Evolutionary conservation across 1,140 invertebrate genomes (phyloP).

Genomic region (Drosophila bipectinata): DNA sequence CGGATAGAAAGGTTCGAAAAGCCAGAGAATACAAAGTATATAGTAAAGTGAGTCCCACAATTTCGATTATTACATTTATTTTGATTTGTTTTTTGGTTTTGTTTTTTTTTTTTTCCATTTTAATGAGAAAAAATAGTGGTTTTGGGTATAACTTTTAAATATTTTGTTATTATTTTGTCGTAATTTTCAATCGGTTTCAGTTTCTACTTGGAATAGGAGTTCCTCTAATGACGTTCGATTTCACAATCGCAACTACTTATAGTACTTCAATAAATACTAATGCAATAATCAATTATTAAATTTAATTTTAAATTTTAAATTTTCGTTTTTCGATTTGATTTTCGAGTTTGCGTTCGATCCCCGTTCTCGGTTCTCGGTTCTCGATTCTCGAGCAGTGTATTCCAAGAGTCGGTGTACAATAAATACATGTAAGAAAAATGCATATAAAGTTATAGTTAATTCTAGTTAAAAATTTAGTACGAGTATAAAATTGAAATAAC

Average conservation of each 20-base stretch:
- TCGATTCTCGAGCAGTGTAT: slow-evolving; percentile 44
- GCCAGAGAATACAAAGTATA: background rate
- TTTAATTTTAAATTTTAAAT: slow-evolving; percentile 28
- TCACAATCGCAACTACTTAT: slow-evolving; percentile 28
- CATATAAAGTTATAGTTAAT: slow-evolving; percentile 78
- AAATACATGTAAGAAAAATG: slow-evolving; percentile 76
- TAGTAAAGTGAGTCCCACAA: slow-evolving; percentile 22
- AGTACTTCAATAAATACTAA: slow-evolving; percentile 40
- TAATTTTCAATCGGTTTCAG: slow-evolving; percentile 10
- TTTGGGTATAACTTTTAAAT: slow-evolving; percentile 37
- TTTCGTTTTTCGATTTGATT: slow-evolving; percentile 25
- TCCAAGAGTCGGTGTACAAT: slow-evolving; percentile 59
- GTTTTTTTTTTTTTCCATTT: background rate
- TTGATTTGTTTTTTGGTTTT: slow-evolving; percentile 25
- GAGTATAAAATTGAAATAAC: slow-evolving; percentile 80
- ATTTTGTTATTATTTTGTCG: background rate
- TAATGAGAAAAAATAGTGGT: slow-evolving; percentile 18
- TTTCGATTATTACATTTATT: slow-evolving; percentile 32
- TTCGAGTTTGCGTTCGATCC: slow-evolving; percentile 13
- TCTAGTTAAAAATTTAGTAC: slow-evolving; percentile 78
- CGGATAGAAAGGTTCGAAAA: background rate
- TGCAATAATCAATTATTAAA: slow-evolving; percentile 31
- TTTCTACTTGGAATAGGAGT: slow-evolving; percentile 39
- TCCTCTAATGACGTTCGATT: slow-evolving; percentile 32
- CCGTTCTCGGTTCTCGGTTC: background rate